Percentiles rank a stretch among this genome's conserved stretches.
phyloP scores from a whole-genome alignment of 2,888 invertebrate species.

The Mycogona germanica region DNA sequence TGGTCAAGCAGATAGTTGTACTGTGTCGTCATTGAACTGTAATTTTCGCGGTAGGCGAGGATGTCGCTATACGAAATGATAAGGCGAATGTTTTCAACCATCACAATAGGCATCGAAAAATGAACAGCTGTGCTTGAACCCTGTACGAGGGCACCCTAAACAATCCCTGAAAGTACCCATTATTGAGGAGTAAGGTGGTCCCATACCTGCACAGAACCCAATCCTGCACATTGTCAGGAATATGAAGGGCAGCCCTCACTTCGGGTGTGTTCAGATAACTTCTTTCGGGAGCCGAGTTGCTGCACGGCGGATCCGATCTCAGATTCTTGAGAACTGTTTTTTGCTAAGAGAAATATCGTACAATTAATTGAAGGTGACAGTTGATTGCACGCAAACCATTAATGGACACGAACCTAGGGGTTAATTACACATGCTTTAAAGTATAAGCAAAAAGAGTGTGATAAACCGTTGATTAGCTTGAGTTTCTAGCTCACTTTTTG shows the following conservation, averaged over 20 bases:
- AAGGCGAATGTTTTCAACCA: not conserved
- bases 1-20: slow-evolving; percentile 6
- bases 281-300: slow-evolving; percentile 18
- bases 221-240: slow-evolving; percentile 21
- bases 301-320: slow-evolving; percentile 22
- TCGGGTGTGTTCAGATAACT: slow-evolving; percentile 22
- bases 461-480: too few species aligned
- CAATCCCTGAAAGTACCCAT: too few species aligned
- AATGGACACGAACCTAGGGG: too few species aligned
- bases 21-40: slow-evolving; percentile 1
- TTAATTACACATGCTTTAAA: too few species aligned
- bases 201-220: slow-evolving; percentile 25
- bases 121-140: not conserved
- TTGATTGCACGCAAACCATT: too few species aligned
- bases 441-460: too few species aligned
- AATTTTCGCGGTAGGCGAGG: not conserved
- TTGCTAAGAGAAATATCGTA: too few species aligned
- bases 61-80: not conserved
- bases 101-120: not conserved
- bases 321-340: not conserved
- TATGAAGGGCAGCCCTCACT: slow-evolving; percentile 25
- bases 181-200: not conserved
- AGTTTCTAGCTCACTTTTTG: too few species aligned
- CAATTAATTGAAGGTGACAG: too few species aligned
- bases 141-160: not conserved